These are phyloP conservation scores for Ganaspis sp. DNA, from an alignment of 1,140 invertebrate species.

Conservation along the genomic window DNA sequence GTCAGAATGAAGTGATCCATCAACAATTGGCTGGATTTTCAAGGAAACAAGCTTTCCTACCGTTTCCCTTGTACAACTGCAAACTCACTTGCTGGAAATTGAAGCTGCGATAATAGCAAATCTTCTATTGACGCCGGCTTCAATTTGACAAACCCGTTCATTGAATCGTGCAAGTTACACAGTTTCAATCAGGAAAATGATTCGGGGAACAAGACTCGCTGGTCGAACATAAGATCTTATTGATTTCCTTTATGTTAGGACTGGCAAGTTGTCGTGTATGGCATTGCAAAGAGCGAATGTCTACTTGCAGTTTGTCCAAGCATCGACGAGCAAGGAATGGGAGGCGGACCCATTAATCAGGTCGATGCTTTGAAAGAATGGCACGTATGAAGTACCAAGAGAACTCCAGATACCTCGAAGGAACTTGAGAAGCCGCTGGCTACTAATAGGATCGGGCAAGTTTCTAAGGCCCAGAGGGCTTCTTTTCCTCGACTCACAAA, in stretches of 20 bases:
- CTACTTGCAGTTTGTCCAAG: slow-evolving; percentile 18
- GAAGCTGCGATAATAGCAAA: not conserved
- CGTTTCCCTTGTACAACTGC: not conserved
- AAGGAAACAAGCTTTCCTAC: not conserved
- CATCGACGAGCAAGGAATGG: slow-evolving; percentile 18
- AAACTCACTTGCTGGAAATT: not conserved
- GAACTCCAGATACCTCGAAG: slow-evolving; percentile 7
- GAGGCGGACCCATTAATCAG: slow-evolving; percentile 20
- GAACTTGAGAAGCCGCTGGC: slow-evolving; percentile 5
- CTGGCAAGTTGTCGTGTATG: slow-evolving; percentile 5
- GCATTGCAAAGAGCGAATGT: slow-evolving; percentile 17
- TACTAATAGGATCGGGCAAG: slow-evolving; percentile 26
- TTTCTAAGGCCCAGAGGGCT: slow-evolving; percentile 25
- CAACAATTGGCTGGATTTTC: too few species aligned
- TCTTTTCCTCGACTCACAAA: slow-evolving; percentile 1
- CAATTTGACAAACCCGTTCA: not conserved
- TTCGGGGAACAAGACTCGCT: not conserved
- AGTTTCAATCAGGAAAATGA: slow-evolving; percentile 7
- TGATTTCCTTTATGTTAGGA: slow-evolving; percentile 10
- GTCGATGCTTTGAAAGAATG: slow-evolving; percentile 31
- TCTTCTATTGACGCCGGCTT: not conserved
- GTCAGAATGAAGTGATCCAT: too few species aligned
- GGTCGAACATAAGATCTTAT: slow-evolving; percentile 3
- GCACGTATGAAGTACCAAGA: slow-evolving; percentile 24
- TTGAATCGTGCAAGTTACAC: slow-evolving; percentile 9